Base-by-base conservation (phyloP, 2,888 invertebrate species). In the Drosophila rubida region DNA sequence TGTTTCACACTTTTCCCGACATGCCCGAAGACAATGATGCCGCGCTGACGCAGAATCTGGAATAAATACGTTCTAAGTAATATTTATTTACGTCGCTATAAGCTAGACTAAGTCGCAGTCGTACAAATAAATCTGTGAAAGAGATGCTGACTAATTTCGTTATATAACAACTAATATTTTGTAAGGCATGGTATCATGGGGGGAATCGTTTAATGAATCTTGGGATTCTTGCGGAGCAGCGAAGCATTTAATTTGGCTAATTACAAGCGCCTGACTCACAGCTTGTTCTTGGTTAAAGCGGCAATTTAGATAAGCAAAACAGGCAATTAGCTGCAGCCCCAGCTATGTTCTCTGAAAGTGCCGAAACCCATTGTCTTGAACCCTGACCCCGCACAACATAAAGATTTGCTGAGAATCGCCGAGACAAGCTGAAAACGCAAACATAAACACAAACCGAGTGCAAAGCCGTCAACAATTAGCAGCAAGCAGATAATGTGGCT, bases 1-100 rank as follows among this genome's bases (percentile, higher is more conserved):
- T 90, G 2, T 91, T 88, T 32, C 89, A 88, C 49, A 78, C 80
- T 2, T 91, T 90, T 51, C 90, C 89, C 2, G 90, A 91, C 57
- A 87, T 89, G 50, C 90, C 90, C 9, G 68, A 78, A 35, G 65
- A 57, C 8, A 48, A 66, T 4, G 59, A 62, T 1, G 23, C 58
- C 8, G 53, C 60, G 5, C 35, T 67, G 11, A 68, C 64, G 0
- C 55, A 61, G 44, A 69, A 75, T 35, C 50, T 73, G 60, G 64
- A 86, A n/a, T 22, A 6, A 19, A 14, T 9, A 35, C 37, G n/a
- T 11, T 39, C 4, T 45, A 55, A 50, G 14, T 48, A 11, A 62
- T 75, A 71, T 54, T 78, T 87, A 88, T 87, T 87, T 80, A 7
- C 7, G 13, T 30, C 60, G 41, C 14, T 32, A 4, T 73, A 67